Percentiles rank a stretch among this genome's conserved stretches.
These are phyloP conservation scores for Tokudaia tokunoshimensis DNA, from an alignment of 2,797 vertebrate species.

Conservation along the genomic window DNA sequence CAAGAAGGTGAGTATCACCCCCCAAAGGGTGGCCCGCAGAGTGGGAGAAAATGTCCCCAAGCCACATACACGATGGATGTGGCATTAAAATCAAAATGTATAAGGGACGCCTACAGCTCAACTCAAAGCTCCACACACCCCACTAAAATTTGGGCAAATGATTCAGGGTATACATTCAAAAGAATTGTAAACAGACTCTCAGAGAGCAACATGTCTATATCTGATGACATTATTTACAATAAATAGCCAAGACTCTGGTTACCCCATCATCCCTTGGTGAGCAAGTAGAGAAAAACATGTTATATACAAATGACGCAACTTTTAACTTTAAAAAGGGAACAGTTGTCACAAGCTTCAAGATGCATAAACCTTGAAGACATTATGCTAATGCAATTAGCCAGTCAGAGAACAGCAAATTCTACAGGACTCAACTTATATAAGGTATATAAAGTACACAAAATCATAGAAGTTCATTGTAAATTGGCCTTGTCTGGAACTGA, in stretches of 20 bases:
- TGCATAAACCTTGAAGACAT: neutral
- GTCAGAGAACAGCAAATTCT: neutral
- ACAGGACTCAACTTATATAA: neutral
- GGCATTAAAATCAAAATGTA: neutral
- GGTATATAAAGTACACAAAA: neutral
- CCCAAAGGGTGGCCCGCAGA: neutral
- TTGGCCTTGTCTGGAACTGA: neutral
- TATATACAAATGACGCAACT: neutral
- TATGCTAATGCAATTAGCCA: constrained; percentile 8
- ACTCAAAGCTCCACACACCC: neutral
- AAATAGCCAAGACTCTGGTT: neutral
- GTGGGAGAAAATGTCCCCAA: neutral
- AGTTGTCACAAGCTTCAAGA: neutral
- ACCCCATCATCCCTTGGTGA: neutral
- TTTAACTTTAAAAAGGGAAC: constrained; percentile 6
- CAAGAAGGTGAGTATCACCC: neutral
- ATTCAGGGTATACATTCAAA: neutral
- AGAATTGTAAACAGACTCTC: neutral
- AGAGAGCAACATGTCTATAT: neutral
- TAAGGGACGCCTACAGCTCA: neutral
- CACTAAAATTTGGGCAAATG: neutral
- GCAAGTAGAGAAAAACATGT: neutral
- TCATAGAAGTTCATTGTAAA: neutral
- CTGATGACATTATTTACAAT: neutral
- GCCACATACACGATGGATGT: neutral